A percentile compares a stretch with the other conserved stretches of the same genome.
Conservation (phyloP, 2,888 invertebrate species). For the Mantis religiosa region DNA sequence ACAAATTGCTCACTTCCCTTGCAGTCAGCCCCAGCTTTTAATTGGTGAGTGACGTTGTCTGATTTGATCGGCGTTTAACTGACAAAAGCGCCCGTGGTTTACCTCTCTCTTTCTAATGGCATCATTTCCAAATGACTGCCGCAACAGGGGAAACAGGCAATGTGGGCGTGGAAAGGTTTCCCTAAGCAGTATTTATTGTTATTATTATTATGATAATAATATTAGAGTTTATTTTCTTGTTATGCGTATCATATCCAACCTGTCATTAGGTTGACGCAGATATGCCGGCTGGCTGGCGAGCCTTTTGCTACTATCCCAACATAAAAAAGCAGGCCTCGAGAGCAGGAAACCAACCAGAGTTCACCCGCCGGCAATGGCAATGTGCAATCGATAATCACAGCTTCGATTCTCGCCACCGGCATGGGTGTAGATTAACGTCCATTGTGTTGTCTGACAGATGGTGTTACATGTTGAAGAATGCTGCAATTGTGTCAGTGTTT, state of each 20-base stretch:
- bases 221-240: slow-evolving; percentile 16
- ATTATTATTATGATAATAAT: background rate
- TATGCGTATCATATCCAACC: slow-evolving; percentile 8
- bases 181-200: slow-evolving; percentile 4
- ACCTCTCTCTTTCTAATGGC: background rate
- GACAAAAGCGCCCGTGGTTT: background rate
- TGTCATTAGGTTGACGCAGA: slow-evolving; percentile 21
- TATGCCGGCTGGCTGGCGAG: background rate
- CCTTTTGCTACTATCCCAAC: background rate
- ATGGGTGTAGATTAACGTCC: too few species aligned
- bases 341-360: too few species aligned
- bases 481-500: too few species aligned
- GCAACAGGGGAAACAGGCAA: background rate
- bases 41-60: background rate
- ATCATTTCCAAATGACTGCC: slow-evolving; percentile 3
- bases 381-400: too few species aligned
- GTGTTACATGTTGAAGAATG: too few species aligned
- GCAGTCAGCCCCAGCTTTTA: background rate
- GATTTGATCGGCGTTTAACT: background rate
- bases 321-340: background rate
- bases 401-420: too few species aligned
- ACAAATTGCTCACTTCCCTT: background rate
- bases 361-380: too few species aligned
- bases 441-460: too few species aligned
- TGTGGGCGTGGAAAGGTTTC: background rate